A percentile compares a stretch with the other conserved stretches of the same genome.
Conservation (phyloP, 2,797 vertebrate species). For the Brachyrhaphis roseni region DNA sequence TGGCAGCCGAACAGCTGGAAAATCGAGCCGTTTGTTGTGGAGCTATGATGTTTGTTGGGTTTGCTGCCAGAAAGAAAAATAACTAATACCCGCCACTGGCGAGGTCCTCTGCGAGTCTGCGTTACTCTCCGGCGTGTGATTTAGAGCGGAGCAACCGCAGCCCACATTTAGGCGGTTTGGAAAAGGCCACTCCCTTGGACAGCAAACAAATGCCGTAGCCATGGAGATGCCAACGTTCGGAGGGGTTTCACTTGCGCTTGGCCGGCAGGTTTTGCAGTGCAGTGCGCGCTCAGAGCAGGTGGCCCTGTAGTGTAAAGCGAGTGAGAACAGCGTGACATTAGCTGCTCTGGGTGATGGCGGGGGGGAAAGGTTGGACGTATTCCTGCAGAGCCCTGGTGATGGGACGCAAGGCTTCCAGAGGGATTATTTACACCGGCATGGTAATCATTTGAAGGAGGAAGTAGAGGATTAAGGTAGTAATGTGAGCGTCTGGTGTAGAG, state of each 20-base stretch:
- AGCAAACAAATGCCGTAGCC: slow-evolving; percentile 72
- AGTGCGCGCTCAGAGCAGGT: too few species aligned
- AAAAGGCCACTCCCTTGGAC: slow-evolving; percentile 71
- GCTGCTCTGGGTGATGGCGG: slow-evolving; percentile 15
- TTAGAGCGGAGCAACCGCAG: slow-evolving; percentile 69
- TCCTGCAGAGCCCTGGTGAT: slow-evolving; percentile 12
- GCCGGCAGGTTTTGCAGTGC: slow-evolving; percentile 22
- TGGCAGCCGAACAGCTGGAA: slow-evolving; percentile 52
- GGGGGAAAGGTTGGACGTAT: slow-evolving; percentile 9
- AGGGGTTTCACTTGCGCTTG: slow-evolving; percentile 17
- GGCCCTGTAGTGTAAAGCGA: slow-evolving; percentile 25
- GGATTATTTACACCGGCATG: slow-evolving; percentile 22
- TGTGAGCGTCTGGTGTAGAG: slow-evolving; percentile 58
- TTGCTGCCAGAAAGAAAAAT: slow-evolving; percentile 54
- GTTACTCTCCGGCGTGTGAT: slow-evolving; percentile 46
- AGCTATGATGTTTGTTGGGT: slow-evolving; percentile 45
- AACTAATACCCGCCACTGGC: slow-evolving; percentile 40
- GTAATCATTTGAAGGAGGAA: slow-evolving; percentile 44
- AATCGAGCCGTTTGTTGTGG: slow-evolving; percentile 41
- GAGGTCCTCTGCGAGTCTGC: slow-evolving; percentile 35
- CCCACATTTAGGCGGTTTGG: slow-evolving; percentile 68
- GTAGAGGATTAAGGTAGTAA: slow-evolving; percentile 54
- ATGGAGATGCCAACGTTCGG: slow-evolving; percentile 64
- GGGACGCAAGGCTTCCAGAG: slow-evolving; percentile 21
- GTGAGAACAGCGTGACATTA: slow-evolving; percentile 33